These are phyloP conservation scores for Calonectris borealis DNA, from an alignment of 2,113 vertebrate genomes.

Conservation along the genomic window DNA sequence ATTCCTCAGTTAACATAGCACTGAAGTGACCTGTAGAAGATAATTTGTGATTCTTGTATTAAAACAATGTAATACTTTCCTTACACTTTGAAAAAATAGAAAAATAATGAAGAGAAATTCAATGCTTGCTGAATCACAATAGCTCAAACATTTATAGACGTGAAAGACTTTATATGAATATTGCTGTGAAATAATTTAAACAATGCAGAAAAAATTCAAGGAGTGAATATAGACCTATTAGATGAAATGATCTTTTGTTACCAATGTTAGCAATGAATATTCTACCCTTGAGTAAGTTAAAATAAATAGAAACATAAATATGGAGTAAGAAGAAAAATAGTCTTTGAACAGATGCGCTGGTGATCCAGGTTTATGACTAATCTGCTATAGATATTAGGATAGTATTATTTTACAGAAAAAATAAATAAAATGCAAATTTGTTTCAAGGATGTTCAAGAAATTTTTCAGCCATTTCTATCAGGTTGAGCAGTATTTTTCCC, in stretches of 20 bases:
- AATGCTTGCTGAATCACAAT: not conserved
- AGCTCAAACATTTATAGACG: not conserved
- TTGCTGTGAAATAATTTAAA: not conserved
- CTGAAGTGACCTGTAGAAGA: not conserved
- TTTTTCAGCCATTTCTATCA: not conserved
- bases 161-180: not conserved
- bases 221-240: not conserved
- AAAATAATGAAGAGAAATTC: not conserved
- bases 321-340: not conserved
- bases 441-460: not conserved
- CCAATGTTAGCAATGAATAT: not conserved
- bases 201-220: not conserved
- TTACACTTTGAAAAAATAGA: not conserved
- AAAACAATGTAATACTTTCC: not conserved
- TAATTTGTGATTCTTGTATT: not conserved
- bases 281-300: not conserved
- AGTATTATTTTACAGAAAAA: not conserved
- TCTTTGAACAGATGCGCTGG: not conserved
- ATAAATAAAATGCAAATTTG: not conserved
- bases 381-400: not conserved
- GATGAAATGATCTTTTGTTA: not conserved
- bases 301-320: not conserved
- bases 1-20: slow-evolving; percentile 17
- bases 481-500: not conserved
- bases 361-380: not conserved